Conservation (phyloP, 2,888 invertebrate genomes). For the Diaphora mendica region DNA sequence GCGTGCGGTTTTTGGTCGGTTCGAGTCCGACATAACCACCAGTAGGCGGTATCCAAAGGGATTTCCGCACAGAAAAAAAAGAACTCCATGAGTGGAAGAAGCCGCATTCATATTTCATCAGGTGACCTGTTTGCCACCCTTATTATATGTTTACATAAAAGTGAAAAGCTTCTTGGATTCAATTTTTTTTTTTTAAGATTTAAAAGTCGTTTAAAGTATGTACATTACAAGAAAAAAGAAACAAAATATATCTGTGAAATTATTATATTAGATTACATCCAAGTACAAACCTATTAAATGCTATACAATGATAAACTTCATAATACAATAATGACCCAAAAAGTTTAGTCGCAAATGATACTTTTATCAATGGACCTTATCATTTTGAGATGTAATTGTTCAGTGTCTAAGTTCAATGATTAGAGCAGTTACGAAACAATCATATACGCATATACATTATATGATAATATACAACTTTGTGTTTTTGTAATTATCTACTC, state of each 20-base stretch:
- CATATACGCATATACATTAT: neutral
- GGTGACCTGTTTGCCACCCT: too few relatives aligned
- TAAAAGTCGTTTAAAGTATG: neutral
- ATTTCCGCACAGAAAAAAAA: too few relatives aligned
- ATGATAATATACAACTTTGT: neutral
- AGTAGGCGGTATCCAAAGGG: too few relatives aligned
- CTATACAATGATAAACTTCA: conserved; percentile 5
- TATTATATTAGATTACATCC: conserved; percentile 4
- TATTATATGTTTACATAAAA: too few relatives aligned
- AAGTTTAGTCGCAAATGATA: neutral
- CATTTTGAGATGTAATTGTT: conserved; percentile 1
- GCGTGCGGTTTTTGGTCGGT: too few relatives aligned
- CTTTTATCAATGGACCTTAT: conserved; percentile 5
- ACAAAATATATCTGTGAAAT: neutral
- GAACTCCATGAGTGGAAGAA: too few relatives aligned
- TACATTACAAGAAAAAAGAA: neutral
- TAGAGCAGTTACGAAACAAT: neutral
- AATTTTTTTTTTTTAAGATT: too few relatives aligned
- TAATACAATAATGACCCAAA: neutral
- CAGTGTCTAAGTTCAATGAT: conserved; percentile 4
- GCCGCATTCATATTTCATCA: too few relatives aligned
- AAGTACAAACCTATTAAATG: conserved; percentile 7
- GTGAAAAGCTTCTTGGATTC: too few relatives aligned
- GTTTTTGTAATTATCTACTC: neutral
- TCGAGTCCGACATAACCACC: too few relatives aligned